Base-by-base conservation (phyloP, 1,140 invertebrate species). In the Eriocheir sinensis region DNA sequence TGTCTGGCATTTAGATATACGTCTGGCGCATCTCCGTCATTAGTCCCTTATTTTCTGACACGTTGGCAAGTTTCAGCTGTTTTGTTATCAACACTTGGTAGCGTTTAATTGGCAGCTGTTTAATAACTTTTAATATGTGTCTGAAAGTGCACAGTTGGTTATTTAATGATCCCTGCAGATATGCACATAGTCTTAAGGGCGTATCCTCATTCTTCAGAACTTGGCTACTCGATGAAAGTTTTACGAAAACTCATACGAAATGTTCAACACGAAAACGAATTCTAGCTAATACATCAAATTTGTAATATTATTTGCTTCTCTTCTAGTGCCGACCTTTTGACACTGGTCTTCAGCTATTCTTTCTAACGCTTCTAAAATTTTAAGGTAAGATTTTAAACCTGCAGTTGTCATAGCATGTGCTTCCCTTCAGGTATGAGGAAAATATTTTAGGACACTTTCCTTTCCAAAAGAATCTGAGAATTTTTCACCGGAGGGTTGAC, bases 251-350 rank as follows among this genome's bases (percentile, higher is more conserved):
- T 91, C 15, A 91, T 95, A 90, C 86, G 94, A 95, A 95, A 96
- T 95, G 88, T 40, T 95, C 41, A 94, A 95, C 92, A 95, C 95
- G 83, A 96, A 96, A 95, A 95, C 91, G 80, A 95, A 96, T 96
- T 96, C 95, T 95, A 96, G 40, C 85, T 96, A 88, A 95, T 96
- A 92, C 81, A 96, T 95, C 48, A 95, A 95, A 93, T 95, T 72
- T 94, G 95, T 89, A 93, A 79, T 89, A 93, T 80, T 32, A 88
- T 93, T 89, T 89, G 0, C 93, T 38, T 93, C 48, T 93, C 86
- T 93, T 89, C 93, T 89, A 80, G 53, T 34, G 30, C 89, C 48
- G 86, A 40, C 92, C 41, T 93, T 86, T 85, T 93, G 92, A 48
- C 21, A 60, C 41, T 86, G 92, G 92, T 86, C 6, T 85, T 85